A percentile compares a stretch with the other conserved stretches of the same genome.
Conservation (phyloP, 1,140 invertebrate species). For the Rhagoletis pomonella region DNA sequence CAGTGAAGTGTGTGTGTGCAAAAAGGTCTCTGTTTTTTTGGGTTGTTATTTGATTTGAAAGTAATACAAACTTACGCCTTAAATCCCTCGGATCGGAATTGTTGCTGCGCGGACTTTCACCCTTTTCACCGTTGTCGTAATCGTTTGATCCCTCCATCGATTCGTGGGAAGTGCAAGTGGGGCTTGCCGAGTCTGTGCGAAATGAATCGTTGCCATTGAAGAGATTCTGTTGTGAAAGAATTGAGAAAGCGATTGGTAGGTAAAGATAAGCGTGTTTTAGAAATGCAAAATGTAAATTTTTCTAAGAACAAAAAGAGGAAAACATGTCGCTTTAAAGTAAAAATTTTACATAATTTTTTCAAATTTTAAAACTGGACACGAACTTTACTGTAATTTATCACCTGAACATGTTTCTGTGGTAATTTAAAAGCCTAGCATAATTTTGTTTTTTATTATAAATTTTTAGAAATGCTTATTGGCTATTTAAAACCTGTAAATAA, state of each 20-base stretch:
- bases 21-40: not conserved
- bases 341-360: too few relatives aligned
- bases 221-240: constrained; percentile 64
- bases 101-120: constrained; percentile 74
- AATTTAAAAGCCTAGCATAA: too few relatives aligned
- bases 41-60: constrained; percentile 22
- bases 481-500: too few relatives aligned
- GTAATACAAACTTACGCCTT: constrained; percentile 64
- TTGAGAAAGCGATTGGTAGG: not conserved
- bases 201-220: constrained; percentile 74
- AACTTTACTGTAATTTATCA: too few relatives aligned
- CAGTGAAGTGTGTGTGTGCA: constrained; percentile 5
- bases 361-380: too few relatives aligned
- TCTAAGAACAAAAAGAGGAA: too few relatives aligned
- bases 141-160: constrained; percentile 74
- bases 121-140: constrained; percentile 74
- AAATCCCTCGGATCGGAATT: constrained; percentile 74
- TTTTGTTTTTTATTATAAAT: too few relatives aligned
- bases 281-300: too few relatives aligned
- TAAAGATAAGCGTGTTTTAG: not conserved
- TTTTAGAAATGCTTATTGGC: too few relatives aligned
- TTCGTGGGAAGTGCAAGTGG: constrained; percentile 73
- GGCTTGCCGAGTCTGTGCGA: constrained; percentile 73
- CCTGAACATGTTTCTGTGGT: too few relatives aligned
- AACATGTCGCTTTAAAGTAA: too few relatives aligned